Evolutionary conservation across 2,113 vertebrate genomes (phyloP).

Genomic region (Podarcis muralis): DNA sequence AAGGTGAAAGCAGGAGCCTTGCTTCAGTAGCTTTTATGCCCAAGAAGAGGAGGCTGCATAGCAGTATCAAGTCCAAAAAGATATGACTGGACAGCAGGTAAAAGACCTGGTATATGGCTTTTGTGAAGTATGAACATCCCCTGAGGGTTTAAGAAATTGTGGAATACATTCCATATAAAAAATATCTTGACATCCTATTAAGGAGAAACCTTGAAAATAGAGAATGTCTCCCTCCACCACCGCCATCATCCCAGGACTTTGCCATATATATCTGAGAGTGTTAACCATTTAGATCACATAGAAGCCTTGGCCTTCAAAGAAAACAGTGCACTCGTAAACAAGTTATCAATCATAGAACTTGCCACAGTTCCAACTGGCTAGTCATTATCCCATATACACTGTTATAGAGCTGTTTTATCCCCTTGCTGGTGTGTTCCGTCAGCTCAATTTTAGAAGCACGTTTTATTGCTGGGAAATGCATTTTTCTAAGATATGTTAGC

Average conservation of each 20-base stretch:
- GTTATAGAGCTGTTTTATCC: background rate
- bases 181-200: background rate
- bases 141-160: background rate
- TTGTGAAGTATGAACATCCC: background rate
- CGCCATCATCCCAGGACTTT: background rate
- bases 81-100: background rate
- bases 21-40: background rate
- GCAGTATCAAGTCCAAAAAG: background rate
- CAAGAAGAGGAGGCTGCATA: background rate
- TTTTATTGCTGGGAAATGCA: background rate
- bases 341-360: background rate
- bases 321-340: background rate
- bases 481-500: background rate
- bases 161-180: background rate
- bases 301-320: background rate
- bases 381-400: background rate
- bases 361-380: background rate
- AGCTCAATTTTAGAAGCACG: background rate
- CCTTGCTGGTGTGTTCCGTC: background rate
- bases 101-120: background rate
- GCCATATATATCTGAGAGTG: background rate
- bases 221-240: accelerated
- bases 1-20: background rate
- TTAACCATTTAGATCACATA: background rate
- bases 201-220: background rate